A percentile compares a stretch with the other conserved stretches of the same genome.
Conservation (phyloP, 2,797 vertebrate genomes). For the Ptychadena robeensis region DNA sequence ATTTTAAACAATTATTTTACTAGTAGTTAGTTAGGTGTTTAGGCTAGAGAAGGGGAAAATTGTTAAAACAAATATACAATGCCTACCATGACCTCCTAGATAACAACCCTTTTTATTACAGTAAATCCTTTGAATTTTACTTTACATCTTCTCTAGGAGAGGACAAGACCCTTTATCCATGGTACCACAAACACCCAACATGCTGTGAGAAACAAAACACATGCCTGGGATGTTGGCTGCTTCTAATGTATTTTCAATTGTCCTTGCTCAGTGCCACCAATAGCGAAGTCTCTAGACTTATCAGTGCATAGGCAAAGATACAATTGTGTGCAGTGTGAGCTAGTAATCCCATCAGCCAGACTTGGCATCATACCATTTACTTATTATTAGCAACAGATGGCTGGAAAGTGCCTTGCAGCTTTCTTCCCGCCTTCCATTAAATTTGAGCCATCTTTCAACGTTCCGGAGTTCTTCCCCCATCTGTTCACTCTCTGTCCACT, state of each 20-base stretch:
- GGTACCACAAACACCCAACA: no score
- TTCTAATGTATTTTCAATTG: background rate
- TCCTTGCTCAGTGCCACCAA: constrained; percentile 17
- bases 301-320: constrained; percentile 6
- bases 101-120: no score
- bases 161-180: no score
- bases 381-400: constrained; percentile 61
- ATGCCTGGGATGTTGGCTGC: background rate
- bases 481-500: constrained; percentile 51
- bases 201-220: no score
- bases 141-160: no score
- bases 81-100: no score
- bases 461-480: constrained; percentile 53
- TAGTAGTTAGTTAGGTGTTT: no score
- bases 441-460: constrained; percentile 26
- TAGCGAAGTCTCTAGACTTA: background rate
- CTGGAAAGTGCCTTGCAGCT: constrained; percentile 40
- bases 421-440: constrained; percentile 17
- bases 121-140: no score
- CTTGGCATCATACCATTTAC: constrained; percentile 54
- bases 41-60: no score
- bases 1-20: no score
- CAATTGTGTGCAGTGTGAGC: constrained; percentile 15
- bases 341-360: constrained; percentile 50
- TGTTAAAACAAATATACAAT: no score